phyloP scores from a whole-genome alignment of 2,797 vertebrate genomes.

The Anolis apletophallus region DNA sequence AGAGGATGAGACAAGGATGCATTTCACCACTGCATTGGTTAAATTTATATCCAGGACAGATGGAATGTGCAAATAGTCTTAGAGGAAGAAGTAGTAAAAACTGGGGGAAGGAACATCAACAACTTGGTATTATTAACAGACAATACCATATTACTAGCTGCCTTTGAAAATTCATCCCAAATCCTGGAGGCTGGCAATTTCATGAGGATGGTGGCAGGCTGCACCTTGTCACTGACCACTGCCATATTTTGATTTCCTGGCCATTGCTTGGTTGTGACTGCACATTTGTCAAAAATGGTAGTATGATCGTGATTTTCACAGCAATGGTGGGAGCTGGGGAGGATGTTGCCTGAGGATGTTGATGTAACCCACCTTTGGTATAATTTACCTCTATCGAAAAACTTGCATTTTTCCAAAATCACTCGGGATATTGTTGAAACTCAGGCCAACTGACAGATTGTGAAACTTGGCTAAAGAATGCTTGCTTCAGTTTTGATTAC shows the following conservation, averaged over 20 bases:
- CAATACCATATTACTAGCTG: no score
- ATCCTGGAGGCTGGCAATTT: background rate
- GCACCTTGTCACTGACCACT: background rate
- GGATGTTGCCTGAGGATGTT: no score
- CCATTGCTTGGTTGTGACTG: background rate
- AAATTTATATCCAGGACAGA: no score
- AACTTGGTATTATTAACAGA: no score
- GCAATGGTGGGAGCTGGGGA: background rate
- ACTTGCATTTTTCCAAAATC: background rate
- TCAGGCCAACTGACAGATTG: background rate
- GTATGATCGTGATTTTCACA: background rate
- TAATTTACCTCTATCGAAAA: no score
- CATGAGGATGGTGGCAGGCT: background rate
- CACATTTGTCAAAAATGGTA: background rate
- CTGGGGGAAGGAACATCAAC: no score
- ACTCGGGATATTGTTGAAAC: background rate
- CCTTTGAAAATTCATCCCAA: no score
- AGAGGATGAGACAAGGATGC: no score
- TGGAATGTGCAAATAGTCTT: no score
- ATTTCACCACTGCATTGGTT: no score
- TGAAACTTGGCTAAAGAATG: background rate
- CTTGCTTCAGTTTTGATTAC: background rate
- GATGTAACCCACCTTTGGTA: no score
- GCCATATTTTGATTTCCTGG: background rate
- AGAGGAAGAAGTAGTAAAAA: no score